A percentile compares a stretch with the other conserved stretches of the same genome.
Evolutionary conservation across 2,797 vertebrate species (phyloP).

Genomic region (Yasuhikotakia modesta): DNA sequence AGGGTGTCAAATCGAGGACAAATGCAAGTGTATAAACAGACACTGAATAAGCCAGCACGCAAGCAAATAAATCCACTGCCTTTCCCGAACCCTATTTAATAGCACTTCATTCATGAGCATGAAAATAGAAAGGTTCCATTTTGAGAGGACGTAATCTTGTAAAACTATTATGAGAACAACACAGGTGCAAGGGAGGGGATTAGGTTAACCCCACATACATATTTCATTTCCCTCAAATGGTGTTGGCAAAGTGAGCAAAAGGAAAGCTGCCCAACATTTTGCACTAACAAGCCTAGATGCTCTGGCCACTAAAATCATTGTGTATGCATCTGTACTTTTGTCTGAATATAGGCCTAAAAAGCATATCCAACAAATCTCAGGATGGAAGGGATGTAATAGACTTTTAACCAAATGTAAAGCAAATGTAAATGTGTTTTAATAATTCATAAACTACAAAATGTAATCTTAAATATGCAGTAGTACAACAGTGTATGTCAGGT

Average conservation of each 20-base stretch:
- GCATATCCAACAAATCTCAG: conserved; percentile 1
- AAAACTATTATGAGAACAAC: conserved; percentile 78
- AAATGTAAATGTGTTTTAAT: background rate
- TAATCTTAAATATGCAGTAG: background rate
- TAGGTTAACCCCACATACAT: conserved; percentile 58
- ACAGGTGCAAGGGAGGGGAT: conserved; percentile 71
- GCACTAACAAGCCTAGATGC: conserved; percentile 58
- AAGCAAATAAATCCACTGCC: conserved; percentile 63
- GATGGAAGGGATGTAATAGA: background rate
- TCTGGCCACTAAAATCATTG: conserved; percentile 31
- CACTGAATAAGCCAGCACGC: conserved; percentile 64
- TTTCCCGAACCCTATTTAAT: conserved; percentile 64
- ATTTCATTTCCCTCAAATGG: conserved; percentile 16
- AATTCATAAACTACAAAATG: background rate
- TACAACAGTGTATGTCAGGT: background rate
- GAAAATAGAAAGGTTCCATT: conserved; percentile 71
- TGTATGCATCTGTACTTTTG: conserved; percentile 13
- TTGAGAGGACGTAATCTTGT: conserved; percentile 75
- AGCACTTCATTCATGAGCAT: conserved; percentile 73
- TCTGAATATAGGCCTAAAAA: conserved; percentile 10
- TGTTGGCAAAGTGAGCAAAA: conserved; percentile 16
- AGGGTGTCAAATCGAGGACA: conserved; percentile 54
- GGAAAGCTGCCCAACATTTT: conserved; percentile 48
- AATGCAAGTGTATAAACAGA: conserved; percentile 69
- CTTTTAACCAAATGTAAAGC: background rate